A percentile compares a stretch with the other conserved stretches of the same genome.
Evolutionary conservation across 2,113 vertebrate species (phyloP).

Genomic region (Accipiter cooperii): DNA sequence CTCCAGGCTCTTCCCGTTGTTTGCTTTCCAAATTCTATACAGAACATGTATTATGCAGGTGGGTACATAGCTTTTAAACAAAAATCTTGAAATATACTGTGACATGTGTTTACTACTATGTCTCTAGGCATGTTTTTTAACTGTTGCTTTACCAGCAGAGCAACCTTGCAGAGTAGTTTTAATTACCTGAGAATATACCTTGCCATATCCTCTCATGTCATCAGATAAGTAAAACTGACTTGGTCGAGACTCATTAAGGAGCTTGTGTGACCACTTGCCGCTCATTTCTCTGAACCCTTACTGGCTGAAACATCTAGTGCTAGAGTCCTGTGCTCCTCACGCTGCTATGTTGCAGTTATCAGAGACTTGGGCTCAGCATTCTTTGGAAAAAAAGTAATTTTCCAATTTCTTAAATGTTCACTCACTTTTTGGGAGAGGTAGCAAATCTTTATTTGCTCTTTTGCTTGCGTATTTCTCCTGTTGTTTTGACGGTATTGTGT

Average conservation of each 20-base stretch:
- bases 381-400: not conserved
- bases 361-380: not conserved
- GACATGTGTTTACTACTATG: accelerated
- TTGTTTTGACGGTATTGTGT: not conserved
- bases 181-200: not conserved
- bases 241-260: not conserved
- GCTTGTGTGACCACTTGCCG: not conserved
- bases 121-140: not conserved
- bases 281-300: not conserved
- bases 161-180: not conserved
- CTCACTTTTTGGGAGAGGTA: not conserved
- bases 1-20: conserved; percentile 80
- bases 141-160: not conserved
- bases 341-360: accelerated
- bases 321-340: not conserved
- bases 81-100: not conserved
- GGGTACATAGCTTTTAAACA: not conserved
- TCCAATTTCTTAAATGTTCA: not conserved
- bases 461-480: not conserved
- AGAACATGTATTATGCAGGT: conserved; percentile 84
- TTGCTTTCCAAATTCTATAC: conserved; percentile 84
- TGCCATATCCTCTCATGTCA: not conserved
- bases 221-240: not conserved
- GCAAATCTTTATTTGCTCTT: not conserved
- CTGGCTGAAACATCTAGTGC: not conserved